Evolutionary conservation across 2,797 vertebrate genomes (phyloP), one percentile per base, ranked within the genome.

Genomic region (Crax fasciolata): DNA sequence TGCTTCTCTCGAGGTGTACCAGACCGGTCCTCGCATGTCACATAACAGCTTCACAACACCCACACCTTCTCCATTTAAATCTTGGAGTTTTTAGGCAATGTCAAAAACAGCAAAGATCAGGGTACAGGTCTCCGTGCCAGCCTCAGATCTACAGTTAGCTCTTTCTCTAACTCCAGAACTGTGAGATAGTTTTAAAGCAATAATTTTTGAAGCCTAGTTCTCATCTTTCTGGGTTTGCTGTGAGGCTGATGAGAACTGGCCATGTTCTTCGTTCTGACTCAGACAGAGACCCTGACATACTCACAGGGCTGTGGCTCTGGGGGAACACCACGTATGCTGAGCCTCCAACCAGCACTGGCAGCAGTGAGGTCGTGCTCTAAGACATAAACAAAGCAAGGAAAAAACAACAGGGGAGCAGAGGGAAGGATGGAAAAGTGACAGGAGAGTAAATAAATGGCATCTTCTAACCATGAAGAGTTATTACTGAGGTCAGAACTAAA

Each of bases 401-500:
- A 95, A 71, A 38, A 19, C 49, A 23, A 13, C 5, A 23, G 32
- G 18, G 28, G 13, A 67, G 57, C 24, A 59, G 57, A 89, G 41
- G 78, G 59, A 57, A 77, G 52, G 63, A 43, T 1, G 1, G 76
- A 3, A 71, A 83, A 68, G 71, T 0, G 0, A 58, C 6, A 3
- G 35, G 32, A 92, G 38, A 59, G 63, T 2, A 44, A 66, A 39
- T 5, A 70, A 89, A 82, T 8, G 32, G 13, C 52, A 35, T 73
- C 90, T 91, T 89, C 27, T 41, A 25, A 58, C 30, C 41, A 1
- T 2, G 65, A 77, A 20, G 35, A 76, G 68, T 65, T 51, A 73
- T 66, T 27, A 2, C 83, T 76, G 77, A 66, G 83, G 89, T 82
- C 74, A 88, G n/a, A 91, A 19, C 66, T 13, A 66, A 70, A 82